Conservation (phyloP, 2,113 vertebrate species). For the Leucopternis melanops region DNA sequence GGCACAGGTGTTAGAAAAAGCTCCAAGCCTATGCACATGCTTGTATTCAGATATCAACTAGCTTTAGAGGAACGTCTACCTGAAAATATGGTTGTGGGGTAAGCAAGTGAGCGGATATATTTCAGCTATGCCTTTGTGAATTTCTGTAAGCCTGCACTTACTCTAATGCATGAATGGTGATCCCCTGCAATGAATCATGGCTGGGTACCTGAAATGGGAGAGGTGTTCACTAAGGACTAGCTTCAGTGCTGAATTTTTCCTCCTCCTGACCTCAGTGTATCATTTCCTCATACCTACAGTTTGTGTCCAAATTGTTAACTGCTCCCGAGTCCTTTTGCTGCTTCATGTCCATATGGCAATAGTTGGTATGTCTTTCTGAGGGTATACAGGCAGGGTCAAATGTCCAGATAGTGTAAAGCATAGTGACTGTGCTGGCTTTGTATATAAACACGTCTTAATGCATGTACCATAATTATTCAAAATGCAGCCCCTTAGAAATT, state of each 20-base stretch:
- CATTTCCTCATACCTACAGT: not conserved
- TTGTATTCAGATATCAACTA: not conserved
- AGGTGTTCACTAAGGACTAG: not conserved
- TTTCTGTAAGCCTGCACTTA: not conserved
- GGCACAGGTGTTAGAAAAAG: not conserved
- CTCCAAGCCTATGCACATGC: not conserved
- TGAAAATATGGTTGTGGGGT: not conserved
- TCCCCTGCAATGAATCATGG: not conserved
- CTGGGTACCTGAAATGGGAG: not conserved
- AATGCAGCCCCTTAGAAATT: not conserved
- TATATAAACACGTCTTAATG: not conserved
- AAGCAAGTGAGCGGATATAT: not conserved
- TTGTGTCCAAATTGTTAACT: not conserved
- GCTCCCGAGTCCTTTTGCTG: not conserved
- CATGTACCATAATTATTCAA: not conserved
- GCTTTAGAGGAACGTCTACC: not conserved
- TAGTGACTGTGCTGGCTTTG: not conserved
- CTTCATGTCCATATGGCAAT: not conserved
- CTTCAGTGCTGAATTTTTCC: not conserved
- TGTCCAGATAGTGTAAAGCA: not conserved
- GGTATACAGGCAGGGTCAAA: not conserved
- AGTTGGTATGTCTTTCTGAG: not conserved
- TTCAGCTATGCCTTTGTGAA: not conserved
- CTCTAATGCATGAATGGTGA: not conserved
- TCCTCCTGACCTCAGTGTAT: fast-evolving